Conservation (phyloP, 2,113 vertebrate species). For the Macroglossus sobrinus region DNA sequence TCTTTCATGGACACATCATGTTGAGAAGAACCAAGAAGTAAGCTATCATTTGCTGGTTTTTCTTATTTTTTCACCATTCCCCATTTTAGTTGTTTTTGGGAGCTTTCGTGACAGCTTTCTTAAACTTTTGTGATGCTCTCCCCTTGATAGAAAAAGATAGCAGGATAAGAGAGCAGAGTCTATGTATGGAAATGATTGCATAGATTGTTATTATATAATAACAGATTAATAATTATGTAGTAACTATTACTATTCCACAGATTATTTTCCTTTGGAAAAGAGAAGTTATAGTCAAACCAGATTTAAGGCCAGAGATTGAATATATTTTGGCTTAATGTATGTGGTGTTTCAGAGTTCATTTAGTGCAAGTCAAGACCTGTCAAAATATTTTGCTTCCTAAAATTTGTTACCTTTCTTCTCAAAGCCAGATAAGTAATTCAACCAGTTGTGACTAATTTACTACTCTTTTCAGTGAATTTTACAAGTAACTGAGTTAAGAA, state of each 20-base stretch:
- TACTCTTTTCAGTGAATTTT: neutral
- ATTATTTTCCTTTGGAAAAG: neutral
- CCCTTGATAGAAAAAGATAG: neutral
- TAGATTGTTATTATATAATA: neutral
- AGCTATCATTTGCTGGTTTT: neutral
- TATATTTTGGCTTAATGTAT: neutral
- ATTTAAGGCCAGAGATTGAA: neutral
- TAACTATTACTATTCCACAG: neutral
- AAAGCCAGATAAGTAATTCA: constrained; percentile 9
- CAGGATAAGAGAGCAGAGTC: neutral
- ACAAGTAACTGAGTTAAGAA: neutral
- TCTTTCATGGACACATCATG: neutral
- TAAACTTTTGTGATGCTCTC: neutral
- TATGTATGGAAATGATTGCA: neutral
- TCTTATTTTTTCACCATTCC: constrained; percentile 5
- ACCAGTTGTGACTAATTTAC: neutral
- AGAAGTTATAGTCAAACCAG: neutral
- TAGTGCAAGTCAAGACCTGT: neutral
- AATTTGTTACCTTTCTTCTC: neutral
- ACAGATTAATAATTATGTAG: neutral
- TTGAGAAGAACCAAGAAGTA: neutral
- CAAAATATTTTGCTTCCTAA: neutral
- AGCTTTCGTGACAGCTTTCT: neutral
- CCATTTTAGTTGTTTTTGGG: neutral
- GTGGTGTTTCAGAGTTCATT: neutral